Evolutionary conservation across 2,113 vertebrate species (phyloP), one percentile per base, ranked within the genome.

Genomic region (Bothrops jararaca): DNA sequence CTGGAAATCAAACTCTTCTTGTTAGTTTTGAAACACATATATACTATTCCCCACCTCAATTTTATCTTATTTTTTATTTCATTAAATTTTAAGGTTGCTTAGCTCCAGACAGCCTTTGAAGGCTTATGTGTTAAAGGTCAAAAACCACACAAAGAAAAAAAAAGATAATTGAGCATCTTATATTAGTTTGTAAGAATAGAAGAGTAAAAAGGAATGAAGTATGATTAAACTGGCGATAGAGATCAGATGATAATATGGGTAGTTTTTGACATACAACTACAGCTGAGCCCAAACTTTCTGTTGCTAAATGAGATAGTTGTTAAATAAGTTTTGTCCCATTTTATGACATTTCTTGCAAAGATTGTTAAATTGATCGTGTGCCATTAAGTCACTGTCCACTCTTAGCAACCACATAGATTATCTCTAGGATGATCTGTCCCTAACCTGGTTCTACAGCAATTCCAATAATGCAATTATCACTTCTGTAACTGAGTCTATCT

Each of bases 161-260:
- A 29, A 4, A n/a, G 60, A 11, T 12, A 69, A 15, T 4, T n/a
- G 60, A n/a, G 12, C 60, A 69, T 29, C 58, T 64, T 29, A 29
- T 11, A 64, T 64, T 64, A 29, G 9, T 64, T 64, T 64, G 58
- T 64, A 69, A 69, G 58, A 64, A 64, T 8, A 64, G 26, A 64
- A 64, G 60, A 69, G 29, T 69, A 69, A 29, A 29, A 34, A 0
- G 0, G 0, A 0, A 0, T 50, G 53, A 48, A 39, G 12, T 89
- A 88, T 0, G 0, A 24, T 7, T 24, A 88, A 22, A 22, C 56
- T 0, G 0, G 0, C 48, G 5, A 52, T 45, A 57, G 4, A 23
- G 50, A 64, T 0, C 0, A 57, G 60, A 85, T 23, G 26, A 86
- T 3, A 11, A 0, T 85, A 1, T 6, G 69, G 18, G 22, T 57